Percentiles rank a stretch among this genome's conserved stretches.
Conservation (phyloP, 2,888 invertebrate genomes). For the Acanthosepion lycidas region DNA sequence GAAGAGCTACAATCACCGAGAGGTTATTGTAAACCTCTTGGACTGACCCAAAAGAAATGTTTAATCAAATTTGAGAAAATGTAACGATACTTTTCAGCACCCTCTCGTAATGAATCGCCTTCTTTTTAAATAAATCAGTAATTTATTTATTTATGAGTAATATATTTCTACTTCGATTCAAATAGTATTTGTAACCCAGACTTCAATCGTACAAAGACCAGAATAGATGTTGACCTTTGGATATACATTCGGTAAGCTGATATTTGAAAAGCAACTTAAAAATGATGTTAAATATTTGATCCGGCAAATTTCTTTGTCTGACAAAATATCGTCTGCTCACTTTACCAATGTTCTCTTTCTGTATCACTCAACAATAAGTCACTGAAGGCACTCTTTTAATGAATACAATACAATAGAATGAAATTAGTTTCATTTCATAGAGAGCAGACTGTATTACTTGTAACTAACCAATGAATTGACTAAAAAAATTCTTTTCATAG, state of each 20-base stretch:
- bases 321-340: background rate
- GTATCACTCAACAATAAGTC: background rate
- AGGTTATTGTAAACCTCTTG: no score
- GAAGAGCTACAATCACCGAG: no score
- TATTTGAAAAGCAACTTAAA: background rate
- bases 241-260: background rate
- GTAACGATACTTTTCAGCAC: no score
- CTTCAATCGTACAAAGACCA: background rate
- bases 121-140: no score
- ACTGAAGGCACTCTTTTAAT: background rate
- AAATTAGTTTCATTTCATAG: background rate
- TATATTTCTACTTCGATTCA: background rate
- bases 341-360: background rate
- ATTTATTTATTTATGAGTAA: no score
- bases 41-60: no score
- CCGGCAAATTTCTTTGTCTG: background rate
- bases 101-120: no score
- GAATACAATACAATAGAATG: background rate
- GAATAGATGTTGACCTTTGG: background rate
- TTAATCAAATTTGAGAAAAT: no score
- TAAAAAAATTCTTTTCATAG: background rate
- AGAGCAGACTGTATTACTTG: background rate
- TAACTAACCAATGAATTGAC: background rate
- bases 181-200: background rate
- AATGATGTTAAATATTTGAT: background rate